These are phyloP conservation scores for Suncus etruscus DNA, from an alignment of 2,113 vertebrate genomes.

Conservation along the genomic window DNA sequence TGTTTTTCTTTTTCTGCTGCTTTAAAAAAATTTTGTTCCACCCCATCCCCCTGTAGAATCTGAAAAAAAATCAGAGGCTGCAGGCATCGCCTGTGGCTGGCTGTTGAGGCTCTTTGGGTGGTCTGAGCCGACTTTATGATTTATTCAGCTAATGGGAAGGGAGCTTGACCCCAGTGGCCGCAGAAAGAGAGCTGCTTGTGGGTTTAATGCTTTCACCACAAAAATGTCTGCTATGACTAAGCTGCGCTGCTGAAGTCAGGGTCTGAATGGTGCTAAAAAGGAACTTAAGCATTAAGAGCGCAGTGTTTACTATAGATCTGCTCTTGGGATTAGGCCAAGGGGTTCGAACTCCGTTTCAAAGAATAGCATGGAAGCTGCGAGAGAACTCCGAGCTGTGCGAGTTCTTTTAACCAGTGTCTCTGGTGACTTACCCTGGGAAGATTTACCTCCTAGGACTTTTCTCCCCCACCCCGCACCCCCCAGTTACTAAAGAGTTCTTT, in stretches of 20 bases:
- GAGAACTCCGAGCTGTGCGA: constrained; percentile 89
- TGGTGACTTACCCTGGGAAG: constrained; percentile 88
- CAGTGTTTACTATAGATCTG: constrained; percentile 92
- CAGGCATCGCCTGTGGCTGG: constrained; percentile 92
- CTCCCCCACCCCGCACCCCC: constrained; percentile 56
- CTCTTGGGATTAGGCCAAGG: constrained; percentile 92
- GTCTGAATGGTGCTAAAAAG: constrained; percentile 93
- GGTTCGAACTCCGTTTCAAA: constrained; percentile 92
- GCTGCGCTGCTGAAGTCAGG: constrained; percentile 93
- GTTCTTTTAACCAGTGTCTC: constrained; percentile 91
- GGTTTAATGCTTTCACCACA: constrained; percentile 99
- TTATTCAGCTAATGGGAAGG: constrained; percentile 99
- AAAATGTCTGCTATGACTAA: constrained; percentile 99
- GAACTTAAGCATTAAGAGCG: constrained; percentile 92
- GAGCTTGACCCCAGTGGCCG: constrained; percentile 99
- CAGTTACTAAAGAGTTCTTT: constrained; percentile 86
- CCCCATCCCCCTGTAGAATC: constrained; percentile 85
- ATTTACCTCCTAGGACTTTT: constrained; percentile 87
- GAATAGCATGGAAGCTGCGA: constrained; percentile 92
- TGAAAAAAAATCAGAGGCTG: constrained; percentile 94
- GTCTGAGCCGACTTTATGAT: constrained; percentile 99
- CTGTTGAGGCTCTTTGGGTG: constrained; percentile 97
- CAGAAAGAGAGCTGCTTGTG: constrained; percentile 99
- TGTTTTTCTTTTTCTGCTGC: constrained; percentile 81
- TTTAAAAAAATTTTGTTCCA: constrained; percentile 38